phyloP scores from a whole-genome alignment of 2,797 vertebrate species.

The Buphagus erythrorhynchus region DNA sequence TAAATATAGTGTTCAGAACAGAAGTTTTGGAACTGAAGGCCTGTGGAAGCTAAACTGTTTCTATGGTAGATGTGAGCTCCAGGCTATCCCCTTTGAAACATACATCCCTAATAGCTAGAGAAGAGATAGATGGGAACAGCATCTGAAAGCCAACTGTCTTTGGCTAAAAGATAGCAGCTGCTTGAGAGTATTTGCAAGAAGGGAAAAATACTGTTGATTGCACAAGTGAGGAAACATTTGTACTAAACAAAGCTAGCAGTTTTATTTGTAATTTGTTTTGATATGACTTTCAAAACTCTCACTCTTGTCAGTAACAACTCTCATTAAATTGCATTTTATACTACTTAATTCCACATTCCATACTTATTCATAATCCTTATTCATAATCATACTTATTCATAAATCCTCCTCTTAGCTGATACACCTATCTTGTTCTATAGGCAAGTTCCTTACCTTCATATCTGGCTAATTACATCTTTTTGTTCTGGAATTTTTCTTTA shows the following conservation, averaged over 20 bases:
- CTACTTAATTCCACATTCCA: neutral
- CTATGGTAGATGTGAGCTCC: neutral
- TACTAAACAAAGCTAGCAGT: neutral
- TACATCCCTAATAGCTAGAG: neutral
- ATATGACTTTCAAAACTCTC: neutral
- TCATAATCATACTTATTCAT: neutral
- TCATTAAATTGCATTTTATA: neutral
- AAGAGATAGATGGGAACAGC: neutral
- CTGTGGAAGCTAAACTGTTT: neutral
- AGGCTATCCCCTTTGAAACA: neutral
- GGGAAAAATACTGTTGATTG: neutral
- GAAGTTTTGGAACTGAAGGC: neutral
- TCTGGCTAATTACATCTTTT: neutral
- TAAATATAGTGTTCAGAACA: neutral
- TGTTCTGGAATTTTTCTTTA: constrained; percentile 68
- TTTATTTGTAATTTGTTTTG: neutral
- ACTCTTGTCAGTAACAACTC: neutral
- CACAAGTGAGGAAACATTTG: neutral
- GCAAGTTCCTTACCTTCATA: neutral
- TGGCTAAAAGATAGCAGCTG: neutral
- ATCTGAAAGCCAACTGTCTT: neutral
- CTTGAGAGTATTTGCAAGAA: neutral
- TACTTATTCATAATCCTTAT: neutral
- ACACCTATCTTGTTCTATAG: neutral
- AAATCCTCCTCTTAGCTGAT: neutral